These are phyloP conservation scores for Uria lomvia DNA, from an alignment of 2,113 vertebrate genomes.

Conservation along the genomic window DNA sequence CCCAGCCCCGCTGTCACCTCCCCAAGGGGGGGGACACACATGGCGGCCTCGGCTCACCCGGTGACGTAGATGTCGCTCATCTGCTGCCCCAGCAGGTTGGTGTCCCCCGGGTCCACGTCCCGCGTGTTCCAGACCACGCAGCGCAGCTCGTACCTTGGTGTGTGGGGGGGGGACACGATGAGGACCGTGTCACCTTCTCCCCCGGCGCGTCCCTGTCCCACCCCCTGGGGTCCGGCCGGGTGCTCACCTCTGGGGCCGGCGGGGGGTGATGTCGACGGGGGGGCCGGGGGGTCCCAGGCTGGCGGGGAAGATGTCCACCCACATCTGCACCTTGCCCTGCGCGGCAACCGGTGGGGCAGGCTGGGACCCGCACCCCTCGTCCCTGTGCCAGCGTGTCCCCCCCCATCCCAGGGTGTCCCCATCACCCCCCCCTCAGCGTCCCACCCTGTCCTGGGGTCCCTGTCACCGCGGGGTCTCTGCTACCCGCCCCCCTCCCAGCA, in stretches of 20 bases:
- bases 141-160: conserved; percentile 20
- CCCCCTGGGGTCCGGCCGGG: rapidly evolving
- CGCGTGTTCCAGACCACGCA: conserved; percentile 10
- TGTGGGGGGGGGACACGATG: no score
- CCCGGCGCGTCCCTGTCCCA: rapidly evolving
- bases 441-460: background rate
- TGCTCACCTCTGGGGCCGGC: conserved; percentile 63
- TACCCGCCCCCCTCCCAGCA: no score
- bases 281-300: conserved; percentile 68
- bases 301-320: conserved; percentile 77
- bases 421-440: background rate
- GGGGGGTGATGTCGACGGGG: conserved; percentile 63
- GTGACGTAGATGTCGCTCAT: conserved; percentile 75
- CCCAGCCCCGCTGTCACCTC: background rate
- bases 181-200: rapidly evolving
- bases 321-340: conserved; percentile 79
- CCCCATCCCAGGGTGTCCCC: no score
- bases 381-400: rapidly evolving
- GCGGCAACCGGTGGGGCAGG: rapidly evolving
- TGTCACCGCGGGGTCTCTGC: background rate
- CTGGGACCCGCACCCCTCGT: rapidly evolving
- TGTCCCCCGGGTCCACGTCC: background rate
- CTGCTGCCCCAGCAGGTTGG: conserved; percentile 30
- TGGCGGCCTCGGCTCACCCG: conserved; percentile 44
- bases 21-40: rapidly evolving